Base-by-base conservation (phyloP, 2,113 vertebrate genomes). In the Ammodytes dubius region DNA sequence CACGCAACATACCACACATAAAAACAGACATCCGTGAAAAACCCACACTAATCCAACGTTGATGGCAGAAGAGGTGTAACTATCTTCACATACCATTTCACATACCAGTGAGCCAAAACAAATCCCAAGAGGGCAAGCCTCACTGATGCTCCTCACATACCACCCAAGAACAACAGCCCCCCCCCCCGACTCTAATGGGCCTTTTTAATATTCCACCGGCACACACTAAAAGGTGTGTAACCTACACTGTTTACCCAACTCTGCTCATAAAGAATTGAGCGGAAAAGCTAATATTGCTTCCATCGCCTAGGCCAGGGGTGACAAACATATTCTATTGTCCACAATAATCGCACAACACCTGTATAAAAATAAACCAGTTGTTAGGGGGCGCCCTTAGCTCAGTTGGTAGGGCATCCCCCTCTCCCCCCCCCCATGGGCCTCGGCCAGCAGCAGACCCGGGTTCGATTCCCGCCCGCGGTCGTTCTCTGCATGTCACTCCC, bases 161-260 rank as follows among this genome's bases (percentile, higher is more conserved):
- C 67, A 83, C 46, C 60, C 57, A 77, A 84, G 61, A 54, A 82
- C 73, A 67, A 65, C 54, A 54, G 12, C n/a, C 72, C 27, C 42
- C 47, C 35, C 3, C 42, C 47, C 35, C 3, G 9, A 7, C 13
- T 66, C 35, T 74, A 43, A 76, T 64, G 65, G 46, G 63, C 12
- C 27, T 71, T 73, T 75, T 82, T 82, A 73, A 82, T 87, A 87
- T 82, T 78, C 82, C 50, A 74, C 37, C 64, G 6, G 37, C 73
- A 50, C 56, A 46, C 53, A 8, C 45, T 65, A 7, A 79, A 56
- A 78, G 54, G 71, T 72, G 68, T 81, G 79, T 77, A 75, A 74
- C 50, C 49, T 42, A 42, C 60, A 61, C 19, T 52, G 65, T 87
- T 85, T 85, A 64, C 52, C 8, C n/a, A 67, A 63, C 67, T 71